A percentile compares a stretch with the other conserved stretches of the same genome.
phyloP scores from a whole-genome alignment of 2,113 vertebrate genomes.

The Campylorhamphus procurvoides region DNA sequence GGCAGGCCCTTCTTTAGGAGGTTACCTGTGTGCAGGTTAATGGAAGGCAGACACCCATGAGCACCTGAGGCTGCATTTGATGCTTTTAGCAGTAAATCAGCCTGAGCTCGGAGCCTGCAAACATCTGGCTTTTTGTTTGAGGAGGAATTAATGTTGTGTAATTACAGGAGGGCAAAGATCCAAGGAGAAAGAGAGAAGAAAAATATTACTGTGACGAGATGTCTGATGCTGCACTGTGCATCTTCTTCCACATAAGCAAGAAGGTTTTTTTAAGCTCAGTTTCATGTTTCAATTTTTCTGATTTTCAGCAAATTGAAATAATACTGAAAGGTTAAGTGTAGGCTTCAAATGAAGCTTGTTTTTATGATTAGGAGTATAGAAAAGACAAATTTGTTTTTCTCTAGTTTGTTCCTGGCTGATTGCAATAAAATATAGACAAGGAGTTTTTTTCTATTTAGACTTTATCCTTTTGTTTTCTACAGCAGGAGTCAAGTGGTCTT shows the following conservation, averaged over 20 bases:
- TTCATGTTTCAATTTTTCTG: neutral
- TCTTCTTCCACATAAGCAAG: neutral
- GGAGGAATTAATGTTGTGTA: neutral
- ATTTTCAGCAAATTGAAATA: neutral
- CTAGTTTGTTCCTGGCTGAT: neutral
- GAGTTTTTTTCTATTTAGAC: neutral
- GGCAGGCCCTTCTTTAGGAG: neutral
- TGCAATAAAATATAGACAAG: neutral
- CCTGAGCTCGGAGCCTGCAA: neutral
- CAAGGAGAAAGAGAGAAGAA: neutral
- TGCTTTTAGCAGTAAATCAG: conserved; percentile 6
- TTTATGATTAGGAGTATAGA: neutral
- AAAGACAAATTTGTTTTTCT: neutral
- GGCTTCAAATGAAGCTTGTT: neutral
- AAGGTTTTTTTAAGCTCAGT: neutral
- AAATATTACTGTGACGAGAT: neutral
- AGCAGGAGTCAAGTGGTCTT: neutral
- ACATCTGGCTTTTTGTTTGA: conserved; percentile 3
- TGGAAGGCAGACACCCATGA: neutral
- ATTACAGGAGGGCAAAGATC: neutral
- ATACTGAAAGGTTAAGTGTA: conserved; percentile 20
- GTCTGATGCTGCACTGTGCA: neutral
- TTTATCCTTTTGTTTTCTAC: neutral
- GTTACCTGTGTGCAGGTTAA: neutral
- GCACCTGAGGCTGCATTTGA: neutral